phyloP scores from a whole-genome alignment of 2,888 invertebrate genomes.

The Oligia strigilis region DNA sequence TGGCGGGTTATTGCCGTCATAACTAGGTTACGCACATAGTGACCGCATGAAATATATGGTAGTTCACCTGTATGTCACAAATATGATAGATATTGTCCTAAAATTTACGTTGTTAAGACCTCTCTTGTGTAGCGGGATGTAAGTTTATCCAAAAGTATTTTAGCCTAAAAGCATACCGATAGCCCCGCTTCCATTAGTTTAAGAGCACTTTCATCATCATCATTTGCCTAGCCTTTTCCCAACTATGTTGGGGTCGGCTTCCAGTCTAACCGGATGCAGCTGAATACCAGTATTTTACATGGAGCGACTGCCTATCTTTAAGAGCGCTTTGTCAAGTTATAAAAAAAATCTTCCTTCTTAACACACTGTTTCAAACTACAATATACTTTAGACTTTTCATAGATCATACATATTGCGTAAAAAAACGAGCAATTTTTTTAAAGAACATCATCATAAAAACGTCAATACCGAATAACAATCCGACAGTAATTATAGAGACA shows the following conservation, averaged over 20 bases:
- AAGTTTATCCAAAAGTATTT: background rate
- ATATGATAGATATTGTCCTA: constrained; percentile 5
- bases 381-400: background rate
- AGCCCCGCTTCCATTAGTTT: background rate
- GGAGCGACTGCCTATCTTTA: too few relatives aligned
- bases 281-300: too few relatives aligned
- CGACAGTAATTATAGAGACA: constrained; percentile 4
- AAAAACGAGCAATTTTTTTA: background rate
- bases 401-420: background rate
- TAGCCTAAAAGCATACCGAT: background rate
- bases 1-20: constrained; percentile 35
- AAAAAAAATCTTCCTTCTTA: background rate
- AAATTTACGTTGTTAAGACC: constrained; percentile 14
- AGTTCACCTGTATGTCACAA: constrained; percentile 18
- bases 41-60: constrained; percentile 44
- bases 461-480: constrained; percentile 3
- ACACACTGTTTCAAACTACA: too few relatives aligned
- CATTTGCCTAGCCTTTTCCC: too few relatives aligned
- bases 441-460: constrained; percentile 9
- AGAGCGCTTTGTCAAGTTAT: background rate
- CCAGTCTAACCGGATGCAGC: too few relatives aligned
- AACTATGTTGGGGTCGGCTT: too few relatives aligned
- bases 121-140: background rate
- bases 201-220: background rate
- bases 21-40: constrained; percentile 49